Conservation (phyloP, 2,797 vertebrate species). For the Naso thynnoides region DNA sequence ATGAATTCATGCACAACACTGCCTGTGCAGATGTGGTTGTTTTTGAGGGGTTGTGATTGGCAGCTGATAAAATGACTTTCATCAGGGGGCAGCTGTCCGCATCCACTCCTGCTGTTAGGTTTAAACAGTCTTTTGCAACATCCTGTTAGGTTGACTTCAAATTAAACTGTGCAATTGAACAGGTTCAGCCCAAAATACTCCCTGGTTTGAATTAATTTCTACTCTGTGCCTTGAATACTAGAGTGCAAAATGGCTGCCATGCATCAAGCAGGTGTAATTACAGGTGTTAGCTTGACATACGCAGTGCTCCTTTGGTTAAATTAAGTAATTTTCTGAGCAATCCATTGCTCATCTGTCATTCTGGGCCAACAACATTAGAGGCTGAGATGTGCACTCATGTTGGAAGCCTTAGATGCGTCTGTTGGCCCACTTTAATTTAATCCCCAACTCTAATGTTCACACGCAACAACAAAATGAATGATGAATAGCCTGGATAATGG, state of each 20-base stretch:
- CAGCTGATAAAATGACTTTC: conserved; percentile 64
- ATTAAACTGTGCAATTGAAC: conserved; percentile 49
- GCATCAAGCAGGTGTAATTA: conserved; percentile 75
- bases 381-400: conserved; percentile 52
- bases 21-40: conserved; percentile 55
- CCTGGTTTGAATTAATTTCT: conserved; percentile 58
- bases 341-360: conserved; percentile 77
- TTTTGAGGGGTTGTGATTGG: conserved; percentile 52
- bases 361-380: conserved; percentile 73
- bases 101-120: conserved; percentile 46
- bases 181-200: conserved; percentile 36
- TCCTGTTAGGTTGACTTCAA: conserved; percentile 53
- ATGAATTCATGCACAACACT: conserved; percentile 54
- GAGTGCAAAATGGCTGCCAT: conserved; percentile 44
- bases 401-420: conserved; percentile 65
- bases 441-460: conserved; percentile 67
- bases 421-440: conserved; percentile 75
- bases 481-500: conserved; percentile 69
- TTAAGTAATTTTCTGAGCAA: conserved; percentile 72
- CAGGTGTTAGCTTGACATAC: conserved; percentile 70
- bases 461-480: conserved; percentile 71
- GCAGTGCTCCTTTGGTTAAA: conserved; percentile 64
- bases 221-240: conserved; percentile 44
- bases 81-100: conserved; percentile 53
- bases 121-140: conserved; percentile 44